Evolutionary conservation across 2,797 vertebrate genomes (phyloP).

Genomic region (Agapornis canus): DNA sequence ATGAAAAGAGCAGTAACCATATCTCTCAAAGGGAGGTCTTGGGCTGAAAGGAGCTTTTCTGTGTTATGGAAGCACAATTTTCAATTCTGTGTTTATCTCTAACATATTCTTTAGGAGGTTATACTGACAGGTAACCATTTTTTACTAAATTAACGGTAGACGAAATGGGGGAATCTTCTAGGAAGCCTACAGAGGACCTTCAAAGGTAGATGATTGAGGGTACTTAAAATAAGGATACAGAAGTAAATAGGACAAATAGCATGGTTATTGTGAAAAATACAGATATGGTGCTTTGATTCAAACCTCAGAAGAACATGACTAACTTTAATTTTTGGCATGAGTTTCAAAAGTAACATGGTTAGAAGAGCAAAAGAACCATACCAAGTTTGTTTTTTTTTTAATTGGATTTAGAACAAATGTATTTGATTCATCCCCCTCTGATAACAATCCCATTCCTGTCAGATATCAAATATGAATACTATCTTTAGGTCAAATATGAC

Average conservation of each 20-base stretch:
- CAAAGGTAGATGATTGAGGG: neutral
- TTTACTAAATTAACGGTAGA: neutral
- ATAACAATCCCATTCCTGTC: neutral
- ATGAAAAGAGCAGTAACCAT: neutral
- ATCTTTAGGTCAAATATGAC: slow-evolving; percentile 19
- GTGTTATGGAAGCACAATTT: neutral
- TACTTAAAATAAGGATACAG: neutral
- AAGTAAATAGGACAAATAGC: neutral
- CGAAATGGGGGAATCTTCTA: neutral
- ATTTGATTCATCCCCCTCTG: neutral
- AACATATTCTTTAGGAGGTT: neutral
- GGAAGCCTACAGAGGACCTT: neutral
- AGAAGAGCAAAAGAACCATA: neutral
- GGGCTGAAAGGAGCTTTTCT: neutral
- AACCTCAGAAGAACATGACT: neutral
- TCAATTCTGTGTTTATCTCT: neutral
- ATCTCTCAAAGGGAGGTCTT: neutral
- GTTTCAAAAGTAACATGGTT: neutral
- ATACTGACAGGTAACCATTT: neutral
- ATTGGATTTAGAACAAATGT: neutral
- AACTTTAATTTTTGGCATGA: neutral
- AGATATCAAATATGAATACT: neutral
- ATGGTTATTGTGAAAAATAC: neutral
- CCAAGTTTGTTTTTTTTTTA: neutral
- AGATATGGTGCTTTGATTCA: neutral